Conservation (phyloP, 2,797 vertebrate species). For the Anniella stebbinsi region DNA sequence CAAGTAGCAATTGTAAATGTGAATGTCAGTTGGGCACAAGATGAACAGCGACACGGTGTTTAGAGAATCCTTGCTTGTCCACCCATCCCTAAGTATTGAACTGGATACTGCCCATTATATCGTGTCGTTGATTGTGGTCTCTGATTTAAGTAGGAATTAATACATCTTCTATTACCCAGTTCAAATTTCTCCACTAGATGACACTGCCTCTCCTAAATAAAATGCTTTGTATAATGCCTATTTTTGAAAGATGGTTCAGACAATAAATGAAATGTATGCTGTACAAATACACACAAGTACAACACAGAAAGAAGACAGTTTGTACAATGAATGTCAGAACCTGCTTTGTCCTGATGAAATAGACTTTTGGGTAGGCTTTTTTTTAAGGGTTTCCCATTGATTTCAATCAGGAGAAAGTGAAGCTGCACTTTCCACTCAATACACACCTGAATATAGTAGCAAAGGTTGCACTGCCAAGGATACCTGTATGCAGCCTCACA, state of each 20-base stretch:
- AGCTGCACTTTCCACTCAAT: not conserved
- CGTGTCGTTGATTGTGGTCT: not conserved
- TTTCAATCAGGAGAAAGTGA: not conserved
- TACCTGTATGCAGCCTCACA: not conserved
- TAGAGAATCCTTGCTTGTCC: too few relatives aligned
- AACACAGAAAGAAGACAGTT: not conserved
- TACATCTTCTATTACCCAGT: not conserved
- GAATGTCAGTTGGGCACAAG: too few relatives aligned
- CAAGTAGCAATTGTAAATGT: too few relatives aligned
- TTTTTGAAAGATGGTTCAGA: not conserved
- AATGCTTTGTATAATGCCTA: not conserved
- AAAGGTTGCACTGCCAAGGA: not conserved
- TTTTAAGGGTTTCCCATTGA: not conserved
- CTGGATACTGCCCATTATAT: not conserved
- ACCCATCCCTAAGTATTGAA: too few relatives aligned
- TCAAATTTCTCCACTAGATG: not conserved
- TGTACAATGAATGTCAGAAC: not conserved
- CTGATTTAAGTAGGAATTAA: not conserved
- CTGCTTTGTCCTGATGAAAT: not conserved
- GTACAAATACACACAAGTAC: not conserved
- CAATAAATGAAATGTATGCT: not conserved
- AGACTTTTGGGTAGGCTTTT: conserved; percentile 10
- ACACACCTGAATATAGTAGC: not conserved
- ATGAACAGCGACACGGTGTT: too few relatives aligned
- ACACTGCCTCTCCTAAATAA: not conserved